Conservation (phyloP, 2,888 invertebrate species). For the Dryobotodes eremita region DNA sequence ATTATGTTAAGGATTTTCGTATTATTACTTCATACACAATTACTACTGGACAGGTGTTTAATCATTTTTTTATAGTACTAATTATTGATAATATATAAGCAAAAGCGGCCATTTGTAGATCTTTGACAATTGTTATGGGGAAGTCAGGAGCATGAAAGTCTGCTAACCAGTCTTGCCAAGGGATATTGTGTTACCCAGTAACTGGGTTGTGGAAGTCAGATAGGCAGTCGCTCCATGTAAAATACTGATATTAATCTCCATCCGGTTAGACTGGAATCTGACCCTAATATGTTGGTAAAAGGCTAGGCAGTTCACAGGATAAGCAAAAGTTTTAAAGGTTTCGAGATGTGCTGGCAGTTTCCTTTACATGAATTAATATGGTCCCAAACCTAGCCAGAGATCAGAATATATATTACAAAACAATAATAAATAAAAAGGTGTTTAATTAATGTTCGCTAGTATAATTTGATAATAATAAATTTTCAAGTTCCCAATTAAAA, state of each 20-base stretch:
- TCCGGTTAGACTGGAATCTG: background rate
- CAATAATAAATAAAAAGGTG: too few species aligned
- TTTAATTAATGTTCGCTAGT: background rate
- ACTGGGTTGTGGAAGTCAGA: background rate
- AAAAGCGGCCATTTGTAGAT: background rate
- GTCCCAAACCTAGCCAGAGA: background rate
- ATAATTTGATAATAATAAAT: background rate
- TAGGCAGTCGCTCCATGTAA: background rate
- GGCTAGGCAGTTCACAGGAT: background rate
- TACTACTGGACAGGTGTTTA: background rate
- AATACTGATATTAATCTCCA: background rate
- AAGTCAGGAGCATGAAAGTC: background rate
- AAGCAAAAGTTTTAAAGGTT: background rate
- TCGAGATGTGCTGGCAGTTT: background rate
- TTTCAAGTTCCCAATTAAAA: background rate
- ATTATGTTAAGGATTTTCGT: background rate
- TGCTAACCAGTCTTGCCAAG: background rate
- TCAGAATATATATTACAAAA: background rate
- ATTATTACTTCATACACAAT: background rate
- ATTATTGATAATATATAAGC: background rate
- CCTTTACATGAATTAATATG: background rate
- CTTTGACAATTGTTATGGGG: accelerated
- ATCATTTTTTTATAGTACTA: background rate
- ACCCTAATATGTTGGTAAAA: background rate
- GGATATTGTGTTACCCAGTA: background rate